These are phyloP conservation scores for Drosophila barbarae DNA, from an alignment of 2,888 invertebrate species.

Conservation along the genomic window DNA sequence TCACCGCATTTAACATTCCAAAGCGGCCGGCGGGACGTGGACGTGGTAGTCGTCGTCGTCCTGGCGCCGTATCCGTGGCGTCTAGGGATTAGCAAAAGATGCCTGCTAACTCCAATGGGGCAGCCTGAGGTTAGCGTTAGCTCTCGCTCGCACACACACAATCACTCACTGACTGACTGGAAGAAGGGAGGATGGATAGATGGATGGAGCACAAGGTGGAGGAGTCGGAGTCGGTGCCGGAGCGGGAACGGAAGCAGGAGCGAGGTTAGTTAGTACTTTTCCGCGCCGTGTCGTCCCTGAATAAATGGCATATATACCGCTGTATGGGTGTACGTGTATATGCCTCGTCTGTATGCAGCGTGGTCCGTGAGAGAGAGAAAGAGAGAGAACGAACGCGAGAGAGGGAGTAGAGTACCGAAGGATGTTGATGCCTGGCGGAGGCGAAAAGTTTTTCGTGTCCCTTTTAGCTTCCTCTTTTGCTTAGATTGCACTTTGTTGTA, in stretches of 20 bases:
- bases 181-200: constrained; percentile 45
- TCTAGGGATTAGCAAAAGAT: constrained; percentile 25
- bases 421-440: constrained; percentile 50
- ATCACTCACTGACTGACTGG: constrained; percentile 41
- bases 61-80: constrained; percentile 42
- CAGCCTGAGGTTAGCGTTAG: constrained; percentile 36
- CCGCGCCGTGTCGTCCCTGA: constrained; percentile 68
- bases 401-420: constrained; percentile 66
- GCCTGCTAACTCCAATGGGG: constrained; percentile 30
- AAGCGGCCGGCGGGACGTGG: constrained; percentile 64
- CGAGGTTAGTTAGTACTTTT: constrained; percentile 69
- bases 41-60: constrained; percentile 50
- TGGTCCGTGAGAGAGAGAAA: constrained; percentile 52
- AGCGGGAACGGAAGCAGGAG: constrained; percentile 51
- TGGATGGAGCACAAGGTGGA: constrained; percentile 11
- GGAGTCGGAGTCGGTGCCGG: constrained; percentile 21
- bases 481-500: constrained; percentile 20
- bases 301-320: constrained; percentile 54
- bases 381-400: constrained; percentile 49
- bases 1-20: constrained; percentile 80
- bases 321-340: constrained; percentile 39
- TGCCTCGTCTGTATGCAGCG: constrained; percentile 57
- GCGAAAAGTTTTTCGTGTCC: constrained; percentile 39
- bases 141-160: constrained; percentile 30
- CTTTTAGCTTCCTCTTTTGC: constrained; percentile 29